Base-by-base conservation (phyloP, 2,797 vertebrate genomes). In the Gymnoscopelus braueri region DNA sequence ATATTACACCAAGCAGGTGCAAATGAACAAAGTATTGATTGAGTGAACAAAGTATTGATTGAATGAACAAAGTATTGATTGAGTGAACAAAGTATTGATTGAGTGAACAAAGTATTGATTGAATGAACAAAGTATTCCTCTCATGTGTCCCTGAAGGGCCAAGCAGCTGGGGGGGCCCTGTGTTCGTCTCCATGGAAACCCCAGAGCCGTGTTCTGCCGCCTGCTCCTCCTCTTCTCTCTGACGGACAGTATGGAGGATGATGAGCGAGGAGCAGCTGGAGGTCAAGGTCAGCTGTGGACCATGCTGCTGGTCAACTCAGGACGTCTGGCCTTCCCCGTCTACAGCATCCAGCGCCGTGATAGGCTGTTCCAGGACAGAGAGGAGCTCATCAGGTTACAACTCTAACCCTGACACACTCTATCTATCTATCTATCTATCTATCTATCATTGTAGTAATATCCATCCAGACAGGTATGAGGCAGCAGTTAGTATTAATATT, bases 221-320 rank as follows among this genome's bases (percentile, higher is more conserved):
- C 56, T 95, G 59, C 90, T 99, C 63, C 93, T 99, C 11, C 95
- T 99, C 2, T 99, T 98, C 81, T 95, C 96, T 0, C 82, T 97
- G 86, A 92, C 95, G 0, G 95, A 98, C 69, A 89, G 92, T 0
- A 49, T 94, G 86, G 97, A 99, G 24, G 97, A 98, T 12, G 98
- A 99, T 60, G 96, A 98, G 54, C 7, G 26, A 29, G 90, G 91
- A 4, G 93, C 93, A 0, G 93, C 94, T 63, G 95, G 95, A 0
- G 98, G 97, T 13, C 97, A 98, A 58, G 91, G 89, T 19, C 96
- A 96, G 83, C 96, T 98, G 52, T 97, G 89, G 69, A 96, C 95
- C 0, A 93, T 98, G 59, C 92, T 98, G 1, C 79, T 97, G 89
- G 97, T 96, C 29, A 96, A 94, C 83, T 94, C 96, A 4, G 96